Evolutionary conservation across 64 coral and sea anemone species (phyloP).

Genomic region (Actinia equina): DNA sequence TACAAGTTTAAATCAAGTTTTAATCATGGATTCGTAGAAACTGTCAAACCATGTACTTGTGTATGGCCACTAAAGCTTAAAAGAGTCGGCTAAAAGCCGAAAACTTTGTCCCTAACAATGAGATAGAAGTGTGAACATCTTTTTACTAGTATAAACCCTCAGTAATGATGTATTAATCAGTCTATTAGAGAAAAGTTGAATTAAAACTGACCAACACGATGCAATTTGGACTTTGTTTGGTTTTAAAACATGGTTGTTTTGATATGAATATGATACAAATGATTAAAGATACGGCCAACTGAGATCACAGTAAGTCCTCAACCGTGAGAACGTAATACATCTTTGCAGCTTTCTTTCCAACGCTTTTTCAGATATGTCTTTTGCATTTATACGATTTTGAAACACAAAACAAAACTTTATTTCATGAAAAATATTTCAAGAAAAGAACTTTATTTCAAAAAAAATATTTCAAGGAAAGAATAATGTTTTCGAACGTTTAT

Average conservation of each 20-base stretch:
- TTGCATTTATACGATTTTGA: neutral
- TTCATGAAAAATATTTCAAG: no score
- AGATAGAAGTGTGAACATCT: neutral
- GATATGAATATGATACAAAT: constrained; percentile 8
- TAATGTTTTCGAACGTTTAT: neutral
- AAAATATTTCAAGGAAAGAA: neutral
- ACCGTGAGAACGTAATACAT: neutral
- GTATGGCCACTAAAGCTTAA: no score
- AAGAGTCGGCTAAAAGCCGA: neutral
- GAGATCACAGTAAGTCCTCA: neutral
- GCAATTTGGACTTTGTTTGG: neutral
- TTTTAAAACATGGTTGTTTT: neutral
- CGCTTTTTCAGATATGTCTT: neutral
- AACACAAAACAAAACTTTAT: neutral
- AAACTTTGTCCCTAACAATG: neutral
- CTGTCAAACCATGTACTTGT: neutral
- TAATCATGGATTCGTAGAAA: neutral
- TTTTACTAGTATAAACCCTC: no score
- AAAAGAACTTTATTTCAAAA: no score
- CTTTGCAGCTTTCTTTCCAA: neutral
- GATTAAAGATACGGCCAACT: neutral
- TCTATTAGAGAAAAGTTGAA: neutral
- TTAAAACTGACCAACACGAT: constrained; percentile 9
- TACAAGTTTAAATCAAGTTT: neutral
- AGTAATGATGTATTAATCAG: neutral